phyloP scores from a whole-genome alignment of 64 coral and sea anemone genomes.

The Trachythela sp. region DNA sequence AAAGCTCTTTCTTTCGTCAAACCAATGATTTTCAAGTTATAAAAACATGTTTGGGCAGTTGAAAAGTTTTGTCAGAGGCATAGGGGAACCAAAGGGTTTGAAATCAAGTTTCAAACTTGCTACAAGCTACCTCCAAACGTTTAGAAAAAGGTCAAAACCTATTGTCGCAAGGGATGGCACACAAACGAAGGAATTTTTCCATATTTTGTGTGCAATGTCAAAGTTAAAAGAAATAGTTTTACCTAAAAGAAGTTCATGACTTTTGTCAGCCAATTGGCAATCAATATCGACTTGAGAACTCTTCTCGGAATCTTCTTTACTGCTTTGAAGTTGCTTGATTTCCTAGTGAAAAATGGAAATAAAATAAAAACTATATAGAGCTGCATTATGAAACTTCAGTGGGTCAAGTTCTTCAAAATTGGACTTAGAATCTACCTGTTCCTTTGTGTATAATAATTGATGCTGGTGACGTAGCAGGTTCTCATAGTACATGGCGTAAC shows the following conservation, averaged over 20 bases:
- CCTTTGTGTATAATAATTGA: conserved; percentile 82
- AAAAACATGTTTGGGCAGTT: too few species aligned
- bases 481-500: conserved; percentile 97
- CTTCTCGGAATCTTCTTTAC: conserved; percentile 58
- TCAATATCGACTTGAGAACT: conserved; percentile 81
- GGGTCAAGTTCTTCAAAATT: background rate
- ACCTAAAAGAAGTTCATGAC: conserved; percentile 91
- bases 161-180: too few species aligned
- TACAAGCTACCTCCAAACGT: too few species aligned
- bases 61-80: too few species aligned
- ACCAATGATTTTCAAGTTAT: too few species aligned
- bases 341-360: conserved; percentile 38
- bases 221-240: background rate
- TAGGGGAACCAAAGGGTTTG: too few species aligned
- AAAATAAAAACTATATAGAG: background rate
- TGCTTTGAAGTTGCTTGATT: conserved; percentile 67
- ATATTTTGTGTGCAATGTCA: background rate
- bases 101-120: too few species aligned
- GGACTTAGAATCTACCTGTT: conserved; percentile 56
- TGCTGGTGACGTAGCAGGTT: conserved; percentile 88
- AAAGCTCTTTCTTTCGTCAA: too few species aligned
- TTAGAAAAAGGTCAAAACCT: too few species aligned
- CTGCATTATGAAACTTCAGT: background rate
- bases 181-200: too few species aligned
- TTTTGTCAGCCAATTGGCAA: conserved; percentile 90